Evolutionary conservation across 2,797 vertebrate genomes (phyloP).

Genomic region (Coranthus polyacanthus): DNA sequence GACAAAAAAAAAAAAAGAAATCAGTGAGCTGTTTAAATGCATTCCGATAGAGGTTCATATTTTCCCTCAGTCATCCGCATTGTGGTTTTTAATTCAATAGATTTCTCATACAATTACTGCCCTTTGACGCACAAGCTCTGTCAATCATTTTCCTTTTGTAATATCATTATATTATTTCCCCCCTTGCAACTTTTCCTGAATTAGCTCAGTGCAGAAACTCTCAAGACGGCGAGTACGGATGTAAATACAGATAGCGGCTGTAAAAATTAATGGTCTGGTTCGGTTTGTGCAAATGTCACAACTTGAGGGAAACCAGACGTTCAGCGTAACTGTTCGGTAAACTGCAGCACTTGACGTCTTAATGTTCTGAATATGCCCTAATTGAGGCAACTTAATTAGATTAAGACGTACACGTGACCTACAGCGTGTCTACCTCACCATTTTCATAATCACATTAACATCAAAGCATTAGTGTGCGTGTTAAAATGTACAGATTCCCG

Average conservation of each 20-base stretch:
- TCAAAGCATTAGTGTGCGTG: constrained; percentile 53
- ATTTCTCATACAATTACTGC: constrained; percentile 56
- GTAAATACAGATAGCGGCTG: constrained; percentile 54
- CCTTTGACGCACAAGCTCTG: constrained; percentile 24
- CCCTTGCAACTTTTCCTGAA: constrained; percentile 14
- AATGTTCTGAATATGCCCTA: constrained; percentile 54
- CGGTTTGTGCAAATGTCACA: constrained; percentile 43
- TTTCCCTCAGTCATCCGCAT: constrained; percentile 54
- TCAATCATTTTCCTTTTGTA: constrained; percentile 44
- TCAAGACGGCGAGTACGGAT: constrained; percentile 28
- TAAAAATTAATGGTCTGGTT: constrained; percentile 61
- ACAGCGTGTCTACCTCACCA: constrained; percentile 47
- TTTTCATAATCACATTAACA: constrained; percentile 69
- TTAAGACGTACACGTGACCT: constrained; percentile 52
- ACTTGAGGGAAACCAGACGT: no score
- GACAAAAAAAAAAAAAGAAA: constrained; percentile 24
- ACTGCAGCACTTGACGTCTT: constrained; percentile 31
- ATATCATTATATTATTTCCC: constrained; percentile 13
- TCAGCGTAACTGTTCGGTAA: constrained; percentile 39
- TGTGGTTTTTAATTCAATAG: constrained; percentile 54
- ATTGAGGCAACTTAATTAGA: constrained; percentile 63
- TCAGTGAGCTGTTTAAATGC: constrained; percentile 55
- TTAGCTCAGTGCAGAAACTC: constrained; percentile 17
- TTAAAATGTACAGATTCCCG: constrained; percentile 28
- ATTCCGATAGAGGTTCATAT: constrained; percentile 40